Conservation (phyloP, 2,888 invertebrate species). For the Tetrapedia diversipes region DNA sequence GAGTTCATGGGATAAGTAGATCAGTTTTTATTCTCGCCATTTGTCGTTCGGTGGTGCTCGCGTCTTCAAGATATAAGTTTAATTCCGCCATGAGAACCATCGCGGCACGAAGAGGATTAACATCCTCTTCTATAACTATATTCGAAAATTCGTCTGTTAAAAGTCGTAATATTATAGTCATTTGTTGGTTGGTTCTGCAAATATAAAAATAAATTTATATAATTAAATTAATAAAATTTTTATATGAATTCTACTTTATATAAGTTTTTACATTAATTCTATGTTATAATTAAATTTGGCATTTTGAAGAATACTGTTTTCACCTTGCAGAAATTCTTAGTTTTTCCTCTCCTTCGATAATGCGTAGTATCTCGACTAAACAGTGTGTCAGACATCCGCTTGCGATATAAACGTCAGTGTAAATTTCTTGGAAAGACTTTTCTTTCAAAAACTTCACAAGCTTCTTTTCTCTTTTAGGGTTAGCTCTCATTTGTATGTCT, state of each 20-base stretch:
- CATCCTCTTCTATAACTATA: constrained; percentile 57
- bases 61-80: constrained; percentile 69
- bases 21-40: constrained; percentile 75
- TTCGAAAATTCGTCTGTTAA: constrained; percentile 72
- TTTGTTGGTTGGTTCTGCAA: constrained; percentile 71
- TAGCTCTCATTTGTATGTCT: constrained; percentile 48
- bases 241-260: too few relatives aligned
- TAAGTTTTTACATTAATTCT: not conserved
- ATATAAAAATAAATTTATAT: too few relatives aligned
- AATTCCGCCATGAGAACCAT: constrained; percentile 73
- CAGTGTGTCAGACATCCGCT: constrained; percentile 70
- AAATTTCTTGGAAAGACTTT: constrained; percentile 68
- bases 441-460: constrained; percentile 66
- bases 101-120: constrained; percentile 67
- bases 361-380: constrained; percentile 73
- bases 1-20: constrained; percentile 74
- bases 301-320: constrained; percentile 14
- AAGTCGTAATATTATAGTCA: constrained; percentile 72
- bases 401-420: constrained; percentile 66
- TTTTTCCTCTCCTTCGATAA: constrained; percentile 43
- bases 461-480: constrained; percentile 45
- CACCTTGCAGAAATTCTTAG: constrained; percentile 74
- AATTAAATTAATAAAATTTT: too few relatives aligned
- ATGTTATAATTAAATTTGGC: not conserved
- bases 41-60: constrained; percentile 65